phyloP scores from a whole-genome alignment of 2,888 invertebrate genomes.

The Venusia cambrica region DNA sequence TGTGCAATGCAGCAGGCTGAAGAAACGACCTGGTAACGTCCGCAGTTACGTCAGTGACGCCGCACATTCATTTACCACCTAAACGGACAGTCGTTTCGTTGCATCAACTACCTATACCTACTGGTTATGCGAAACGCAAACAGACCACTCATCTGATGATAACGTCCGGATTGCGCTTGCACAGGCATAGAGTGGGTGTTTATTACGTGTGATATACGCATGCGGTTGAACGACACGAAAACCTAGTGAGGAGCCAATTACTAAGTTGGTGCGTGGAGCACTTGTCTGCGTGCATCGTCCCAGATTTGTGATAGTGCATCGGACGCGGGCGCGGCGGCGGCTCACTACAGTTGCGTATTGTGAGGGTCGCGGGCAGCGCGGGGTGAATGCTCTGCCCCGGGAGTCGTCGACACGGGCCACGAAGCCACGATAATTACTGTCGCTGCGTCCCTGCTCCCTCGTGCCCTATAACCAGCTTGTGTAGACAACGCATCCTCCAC shows the following conservation, averaged over 20 bases:
- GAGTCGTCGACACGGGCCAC: constrained; percentile 74
- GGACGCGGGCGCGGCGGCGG: too few species aligned
- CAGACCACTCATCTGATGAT: constrained; percentile 25
- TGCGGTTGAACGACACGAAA: constrained; percentile 36
- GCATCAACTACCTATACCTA: constrained; percentile 27
- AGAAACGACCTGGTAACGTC: constrained; percentile 17
- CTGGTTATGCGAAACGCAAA: constrained; percentile 24
- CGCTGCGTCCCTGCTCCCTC: constrained; percentile 59
- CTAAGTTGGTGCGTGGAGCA: constrained; percentile 34
- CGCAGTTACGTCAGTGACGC: constrained; percentile 21
- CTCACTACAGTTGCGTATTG: constrained; percentile 67
- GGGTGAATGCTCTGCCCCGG: constrained; percentile 75
- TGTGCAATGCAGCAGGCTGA: constrained; percentile 22
- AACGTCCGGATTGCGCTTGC: constrained; percentile 21
- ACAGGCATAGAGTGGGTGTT: constrained; percentile 19
- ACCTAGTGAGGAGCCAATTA: constrained; percentile 42
- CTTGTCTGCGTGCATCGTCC: constrained; percentile 41
- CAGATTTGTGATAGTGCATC: constrained; percentile 60
- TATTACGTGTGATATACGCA: constrained; percentile 14
- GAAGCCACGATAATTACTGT: constrained; percentile 75
- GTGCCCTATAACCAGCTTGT: constrained; percentile 42
- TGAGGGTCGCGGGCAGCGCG: constrained; percentile 52
- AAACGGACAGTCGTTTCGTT: constrained; percentile 24
- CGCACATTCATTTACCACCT: constrained; percentile 19
- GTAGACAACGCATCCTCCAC: too few species aligned